These are phyloP conservation scores for Pollenia labialis DNA, from an alignment of 2,888 invertebrate species.

Conservation along the genomic window DNA sequence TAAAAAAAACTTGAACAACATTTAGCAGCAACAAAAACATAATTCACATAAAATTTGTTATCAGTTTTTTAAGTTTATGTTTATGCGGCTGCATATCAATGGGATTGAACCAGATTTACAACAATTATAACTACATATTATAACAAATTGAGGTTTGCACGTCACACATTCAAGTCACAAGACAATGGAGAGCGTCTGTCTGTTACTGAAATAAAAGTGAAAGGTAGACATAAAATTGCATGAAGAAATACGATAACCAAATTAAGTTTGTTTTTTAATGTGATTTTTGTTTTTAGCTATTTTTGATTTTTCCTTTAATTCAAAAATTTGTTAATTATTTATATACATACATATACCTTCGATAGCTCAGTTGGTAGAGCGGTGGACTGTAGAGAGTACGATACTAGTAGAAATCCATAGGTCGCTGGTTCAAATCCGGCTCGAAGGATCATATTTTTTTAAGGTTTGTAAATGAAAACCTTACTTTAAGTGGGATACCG, in stretches of 20 bases:
- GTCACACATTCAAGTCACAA: too few species aligned
- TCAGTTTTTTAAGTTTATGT: too few species aligned
- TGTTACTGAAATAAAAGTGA: slow-evolving; percentile 3
- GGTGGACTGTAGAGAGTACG: slow-evolving; percentile 80
- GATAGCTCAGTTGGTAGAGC: slow-evolving; percentile 82
- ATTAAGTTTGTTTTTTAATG: not conserved
- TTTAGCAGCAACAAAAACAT: too few species aligned
- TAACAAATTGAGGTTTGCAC: too few species aligned
- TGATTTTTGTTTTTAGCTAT: not conserved
- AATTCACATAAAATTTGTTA: too few species aligned
- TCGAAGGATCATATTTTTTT: slow-evolving; percentile 77
- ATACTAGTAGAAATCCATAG: slow-evolving; percentile 77
- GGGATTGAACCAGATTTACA: too few species aligned
- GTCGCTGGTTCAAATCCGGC: slow-evolving; percentile 83
- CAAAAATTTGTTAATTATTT: not conserved
- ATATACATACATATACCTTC: not conserved
- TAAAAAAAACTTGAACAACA: too few species aligned
- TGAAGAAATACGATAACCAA: not conserved
- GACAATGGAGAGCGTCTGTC: too few species aligned
- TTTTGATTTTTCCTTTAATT: not conserved
- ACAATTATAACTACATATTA: too few species aligned
- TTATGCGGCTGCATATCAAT: too few species aligned
- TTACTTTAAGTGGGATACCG: too few species aligned
- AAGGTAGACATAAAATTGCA: slow-evolving; percentile 9
- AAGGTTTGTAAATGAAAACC: too few species aligned